Evolutionary conservation across 2,113 vertebrate species (phyloP), one percentile per base, ranked within the genome.

Genomic region (Triplophysa rosa): DNA sequence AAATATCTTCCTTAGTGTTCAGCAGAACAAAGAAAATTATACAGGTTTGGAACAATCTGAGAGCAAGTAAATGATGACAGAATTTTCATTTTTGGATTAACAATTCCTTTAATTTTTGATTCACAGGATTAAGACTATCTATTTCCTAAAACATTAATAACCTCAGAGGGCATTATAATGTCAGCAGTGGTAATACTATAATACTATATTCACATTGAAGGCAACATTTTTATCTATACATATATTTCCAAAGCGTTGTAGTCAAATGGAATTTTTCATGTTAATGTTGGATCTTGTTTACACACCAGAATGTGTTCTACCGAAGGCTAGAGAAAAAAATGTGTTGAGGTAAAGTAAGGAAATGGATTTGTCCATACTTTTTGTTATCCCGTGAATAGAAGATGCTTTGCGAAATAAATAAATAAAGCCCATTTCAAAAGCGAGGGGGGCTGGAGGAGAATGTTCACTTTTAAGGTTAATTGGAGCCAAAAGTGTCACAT

Each of bases 381-480:
- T 82, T 77, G 66, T 82, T 80, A 45, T 83, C 29, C 61, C 59
- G 13, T 67, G 26, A 68, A 73, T 42, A 10, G 70, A 59, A 16
- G 40, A 70, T 45, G 26, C 62, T 13, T 52, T 62, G 76, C n/a
- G n/a, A 84, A 84, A 77, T 71, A 83, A 77, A 80, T 62, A 84
- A 73, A 81, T 78, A 84, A 84, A 81, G 54, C 42, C 73, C 67
- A 84, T 81, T 78, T 81, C 69, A 62, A 78, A 78, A 67, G 74
- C 79, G 67, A 81, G 69, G 74, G 33, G 75, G 71, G 64, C 52
- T 63, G 29, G 68, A 49, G 75, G 62, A 78, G 47, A 82, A 90
- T 93, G 91, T 90, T 90, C 92, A 92, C 92, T 94, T 92, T 91
- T 93, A 94, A 95, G 94, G 94, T 95, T 94, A 95, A 95, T 95